Base-by-base conservation (phyloP, 2,888 invertebrate species). In the Mesorhabditis belari region DNA sequence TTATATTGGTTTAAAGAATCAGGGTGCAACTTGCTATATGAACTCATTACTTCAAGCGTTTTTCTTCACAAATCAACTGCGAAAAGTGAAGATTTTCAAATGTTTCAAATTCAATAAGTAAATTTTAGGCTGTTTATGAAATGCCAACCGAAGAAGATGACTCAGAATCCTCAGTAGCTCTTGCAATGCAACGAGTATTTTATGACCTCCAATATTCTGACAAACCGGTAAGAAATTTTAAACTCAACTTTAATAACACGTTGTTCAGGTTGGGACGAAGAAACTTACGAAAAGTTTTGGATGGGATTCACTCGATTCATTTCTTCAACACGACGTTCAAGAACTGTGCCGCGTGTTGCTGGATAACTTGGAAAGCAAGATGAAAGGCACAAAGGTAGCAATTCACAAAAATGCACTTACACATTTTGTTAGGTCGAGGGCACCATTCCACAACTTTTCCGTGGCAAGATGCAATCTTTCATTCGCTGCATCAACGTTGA, bases 11-110 rank as follows among this genome's bases (percentile, higher is more conserved):
- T 85, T 99, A 60, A 95, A 95, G 83, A 98, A 98, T 84, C 98
- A 99, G 85, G 98, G 98, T 57, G 98, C 98, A 54, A 99, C 98
- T 0, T 99, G 98, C 84, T 98, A 99, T 82, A 98, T 99, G 96
- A 99, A 98, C 82, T 96, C 96, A 0, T 86, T 98, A 66, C 86
- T 98, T 57, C 98, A 99, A 85, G 95, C 96, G 0, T 85, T 99
- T 53, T 98, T 92, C 84, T 98, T 96, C 83, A 98, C 96, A 50
- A 96, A 95, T 85, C 87, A 88, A 81, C 82, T 88, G 24, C 79
- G 87, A 70, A 86, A 86, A 82, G 87, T n/a, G n/a, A n/a, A n/a
- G n/a, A n/a, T 87, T 79, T 69, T 55, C 49, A 5, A n/a, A 0
- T 19, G 24, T 58, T 51, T 53, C n/a, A 28, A 12, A 2, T 35